phyloP scores from a whole-genome alignment of 2,113 vertebrate species.

The Hippolais icterina region DNA sequence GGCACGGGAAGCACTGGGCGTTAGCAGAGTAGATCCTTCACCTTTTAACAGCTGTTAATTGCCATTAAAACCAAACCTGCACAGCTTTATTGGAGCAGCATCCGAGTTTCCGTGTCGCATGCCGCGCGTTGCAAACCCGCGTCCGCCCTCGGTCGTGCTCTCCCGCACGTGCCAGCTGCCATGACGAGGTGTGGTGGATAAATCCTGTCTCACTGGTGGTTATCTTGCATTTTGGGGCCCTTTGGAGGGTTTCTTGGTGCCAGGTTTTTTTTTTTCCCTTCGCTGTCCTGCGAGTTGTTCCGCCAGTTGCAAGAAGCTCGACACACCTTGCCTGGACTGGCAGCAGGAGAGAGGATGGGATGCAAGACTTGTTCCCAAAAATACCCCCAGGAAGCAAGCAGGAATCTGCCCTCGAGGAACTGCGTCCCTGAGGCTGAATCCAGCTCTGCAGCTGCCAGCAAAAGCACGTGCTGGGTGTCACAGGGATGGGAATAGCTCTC shows the following conservation, averaged over 20 bases:
- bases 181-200: neutral
- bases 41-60: conserved; percentile 48
- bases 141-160: neutral
- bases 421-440: neutral
- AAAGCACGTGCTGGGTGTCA: conserved; percentile 24
- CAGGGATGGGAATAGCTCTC: conserved; percentile 11
- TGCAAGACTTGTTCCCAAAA: neutral
- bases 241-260: neutral
- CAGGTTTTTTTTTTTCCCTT: neutral
- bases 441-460: neutral
- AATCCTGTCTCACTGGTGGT: neutral
- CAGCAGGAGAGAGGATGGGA: neutral
- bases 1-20: neutral
- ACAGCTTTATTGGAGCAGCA: neutral
- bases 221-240: neutral
- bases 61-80: conserved; percentile 25
- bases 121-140: accelerated
- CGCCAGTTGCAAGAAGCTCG: neutral
- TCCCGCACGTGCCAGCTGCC: neutral
- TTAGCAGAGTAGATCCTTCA: neutral
- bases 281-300: accelerated
- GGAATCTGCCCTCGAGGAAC: neutral
- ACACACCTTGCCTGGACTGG: accelerated
- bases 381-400: neutral
- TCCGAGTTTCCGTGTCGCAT: neutral